These are phyloP conservation scores for Hoplodrina blanda DNA, from an alignment of 2,888 invertebrate species.

Conservation along the genomic window DNA sequence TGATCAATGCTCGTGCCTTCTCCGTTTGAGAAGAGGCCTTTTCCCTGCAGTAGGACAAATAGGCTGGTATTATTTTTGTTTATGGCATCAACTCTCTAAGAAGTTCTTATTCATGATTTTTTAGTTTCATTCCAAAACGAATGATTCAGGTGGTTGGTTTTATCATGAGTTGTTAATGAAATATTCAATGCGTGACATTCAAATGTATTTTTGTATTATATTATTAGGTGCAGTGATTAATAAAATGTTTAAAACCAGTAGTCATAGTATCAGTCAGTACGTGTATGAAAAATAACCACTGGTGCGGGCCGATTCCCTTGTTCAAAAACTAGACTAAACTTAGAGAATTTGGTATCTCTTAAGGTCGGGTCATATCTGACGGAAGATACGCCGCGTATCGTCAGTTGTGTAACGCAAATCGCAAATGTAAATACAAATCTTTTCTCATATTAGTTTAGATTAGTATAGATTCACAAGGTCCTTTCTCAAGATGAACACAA, in stretches of 20 bases:
- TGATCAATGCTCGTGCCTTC: too few relatives aligned
- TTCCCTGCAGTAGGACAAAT: too few relatives aligned
- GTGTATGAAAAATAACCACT: not conserved
- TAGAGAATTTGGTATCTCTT: too few relatives aligned
- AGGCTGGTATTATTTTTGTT: slow-evolving; percentile 17
- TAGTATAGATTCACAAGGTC: not conserved
- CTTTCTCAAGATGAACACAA: not conserved
- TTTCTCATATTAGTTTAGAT: too few relatives aligned
- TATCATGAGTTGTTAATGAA: slow-evolving; percentile 41
- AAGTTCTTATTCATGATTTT: slow-evolving; percentile 28
- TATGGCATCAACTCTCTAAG: slow-evolving; percentile 17
- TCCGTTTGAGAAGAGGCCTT: too few relatives aligned
- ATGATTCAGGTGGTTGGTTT: not conserved
- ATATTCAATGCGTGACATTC: slow-evolving; percentile 44
- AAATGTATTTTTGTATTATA: slow-evolving; percentile 46
- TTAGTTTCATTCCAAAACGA: too few relatives aligned
- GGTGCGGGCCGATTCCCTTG: too few relatives aligned
- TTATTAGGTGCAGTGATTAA: slow-evolving; percentile 45
- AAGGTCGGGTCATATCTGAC: too few relatives aligned
- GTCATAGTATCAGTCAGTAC: slow-evolving; percentile 14
- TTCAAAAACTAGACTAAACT: too few relatives aligned
- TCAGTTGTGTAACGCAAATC: too few relatives aligned
- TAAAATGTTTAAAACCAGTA: slow-evolving; percentile 2
- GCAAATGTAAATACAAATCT: too few relatives aligned
- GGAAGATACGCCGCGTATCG: too few relatives aligned